Evolutionary conservation across 1,140 invertebrate species (phyloP).

Genomic region (Scaptomyza montana): DNA sequence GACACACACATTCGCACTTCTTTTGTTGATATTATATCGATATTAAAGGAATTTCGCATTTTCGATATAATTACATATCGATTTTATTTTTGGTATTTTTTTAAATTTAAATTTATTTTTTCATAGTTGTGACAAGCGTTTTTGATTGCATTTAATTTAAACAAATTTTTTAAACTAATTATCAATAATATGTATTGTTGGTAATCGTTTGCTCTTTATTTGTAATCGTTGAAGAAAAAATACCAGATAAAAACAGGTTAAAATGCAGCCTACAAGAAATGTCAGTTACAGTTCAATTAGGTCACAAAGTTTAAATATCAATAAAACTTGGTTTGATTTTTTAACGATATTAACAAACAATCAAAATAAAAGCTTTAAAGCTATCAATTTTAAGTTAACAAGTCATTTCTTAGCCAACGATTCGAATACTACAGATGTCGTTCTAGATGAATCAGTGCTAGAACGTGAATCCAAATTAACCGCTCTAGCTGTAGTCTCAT

Average conservation of each 20-base stretch:
- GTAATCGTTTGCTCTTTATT: neutral
- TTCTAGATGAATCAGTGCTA: neutral
- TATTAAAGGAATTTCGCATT: slow-evolving; percentile 7
- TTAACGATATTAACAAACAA: too few relatives aligned
- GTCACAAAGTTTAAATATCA: too few relatives aligned
- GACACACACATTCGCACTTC: slow-evolving; percentile 18
- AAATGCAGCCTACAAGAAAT: neutral
- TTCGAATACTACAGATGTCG: too few relatives aligned
- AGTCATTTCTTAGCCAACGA: too few relatives aligned
- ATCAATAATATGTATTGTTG: too few relatives aligned
- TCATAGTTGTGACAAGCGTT: neutral
- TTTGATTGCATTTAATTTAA: too few relatives aligned
- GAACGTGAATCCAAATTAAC: neutral
- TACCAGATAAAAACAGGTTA: neutral
- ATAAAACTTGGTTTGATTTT: too few relatives aligned
- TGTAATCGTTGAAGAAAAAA: neutral
- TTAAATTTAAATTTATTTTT: too few relatives aligned
- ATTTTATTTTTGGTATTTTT: slow-evolving; percentile 2
- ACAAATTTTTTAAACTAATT: too few relatives aligned
- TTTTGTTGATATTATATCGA: slow-evolving; percentile 47
- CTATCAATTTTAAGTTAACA: too few relatives aligned
- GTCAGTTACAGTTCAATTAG: neutral
- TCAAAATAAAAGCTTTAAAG: too few relatives aligned
- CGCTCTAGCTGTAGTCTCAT: neutral
- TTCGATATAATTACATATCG: slow-evolving; percentile 18